Conservation (phyloP, 2,888 invertebrate species). For the Cistogaster globosa region DNA sequence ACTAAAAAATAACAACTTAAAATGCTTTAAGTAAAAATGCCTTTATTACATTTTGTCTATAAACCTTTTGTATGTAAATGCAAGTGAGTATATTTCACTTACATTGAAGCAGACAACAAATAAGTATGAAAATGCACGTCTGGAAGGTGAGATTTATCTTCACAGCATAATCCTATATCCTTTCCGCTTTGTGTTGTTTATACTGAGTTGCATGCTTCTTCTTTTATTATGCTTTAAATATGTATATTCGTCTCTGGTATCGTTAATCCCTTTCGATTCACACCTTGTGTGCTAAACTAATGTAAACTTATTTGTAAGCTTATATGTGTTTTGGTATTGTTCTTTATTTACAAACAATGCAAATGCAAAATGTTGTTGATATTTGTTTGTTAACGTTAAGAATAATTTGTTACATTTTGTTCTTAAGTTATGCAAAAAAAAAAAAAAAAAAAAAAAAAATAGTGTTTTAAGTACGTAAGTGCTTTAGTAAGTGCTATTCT, state of each 20-base stretch:
- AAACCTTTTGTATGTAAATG: too few species aligned
- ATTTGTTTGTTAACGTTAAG: background rate
- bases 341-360: background rate
- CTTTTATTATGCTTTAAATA: background rate
- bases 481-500: background rate
- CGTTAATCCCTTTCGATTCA: background rate
- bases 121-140: slow-evolving; percentile 80
- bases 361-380: too few species aligned
- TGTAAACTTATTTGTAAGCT: background rate
- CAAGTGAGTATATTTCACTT: slow-evolving; percentile 65
- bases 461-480: background rate
- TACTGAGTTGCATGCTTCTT: slow-evolving; percentile 19
- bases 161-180: slow-evolving; percentile 80
- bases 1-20: too few species aligned
- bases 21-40: too few species aligned
- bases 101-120: slow-evolving; percentile 80
- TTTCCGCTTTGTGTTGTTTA: slow-evolving; percentile 9
- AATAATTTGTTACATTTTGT: background rate
- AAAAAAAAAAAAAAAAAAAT: too few species aligned
- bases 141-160: slow-evolving; percentile 82
- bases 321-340: background rate
- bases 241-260: background rate
- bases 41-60: too few species aligned
- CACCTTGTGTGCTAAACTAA: background rate
- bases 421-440: background rate